Conservation (phyloP, 2,797 vertebrate genomes). For the Mastacembelus armatus region DNA sequence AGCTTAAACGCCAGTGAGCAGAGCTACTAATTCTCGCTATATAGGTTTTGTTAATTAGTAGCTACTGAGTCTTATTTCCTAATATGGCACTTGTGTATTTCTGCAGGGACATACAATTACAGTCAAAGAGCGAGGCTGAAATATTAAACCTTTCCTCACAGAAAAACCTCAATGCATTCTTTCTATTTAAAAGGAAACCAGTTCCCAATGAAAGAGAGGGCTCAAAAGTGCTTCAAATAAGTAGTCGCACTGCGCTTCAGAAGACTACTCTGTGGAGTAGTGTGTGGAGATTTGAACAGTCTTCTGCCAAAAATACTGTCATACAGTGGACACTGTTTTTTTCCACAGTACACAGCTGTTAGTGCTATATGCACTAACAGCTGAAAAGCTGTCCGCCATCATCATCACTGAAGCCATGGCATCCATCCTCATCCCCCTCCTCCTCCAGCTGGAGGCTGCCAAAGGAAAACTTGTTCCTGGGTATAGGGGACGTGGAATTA, state of each 20-base stretch:
- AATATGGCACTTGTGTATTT: conserved; percentile 70
- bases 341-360: conserved; percentile 5
- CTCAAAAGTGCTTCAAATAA: conserved; percentile 24
- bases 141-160: neutral
- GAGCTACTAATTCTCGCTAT: neutral
- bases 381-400: conserved; percentile 85
- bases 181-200: neutral
- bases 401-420: conserved; percentile 86
- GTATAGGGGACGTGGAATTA: conserved; percentile 73
- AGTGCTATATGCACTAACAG: conserved; percentile 73
- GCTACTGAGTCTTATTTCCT: conserved; percentile 32
- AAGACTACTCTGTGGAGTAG: conserved; percentile 2
- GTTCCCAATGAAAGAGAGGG: neutral
- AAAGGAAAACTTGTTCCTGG: conserved; percentile 86
- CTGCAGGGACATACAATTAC: conserved; percentile 26
- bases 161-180: conserved; percentile 19
- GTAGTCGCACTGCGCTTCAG: conserved; percentile 12
- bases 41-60: neutral
- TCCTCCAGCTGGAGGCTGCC: conserved; percentile 89
- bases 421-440: conserved; percentile 84
- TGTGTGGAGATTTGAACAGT: neutral
- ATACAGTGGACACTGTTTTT: conserved; percentile 12
- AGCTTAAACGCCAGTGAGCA: conserved; percentile 11
- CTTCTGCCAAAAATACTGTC: conserved; percentile 16
- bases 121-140: conserved; percentile 19